phyloP scores from a whole-genome alignment of 2,888 invertebrate species.

The Eilema griseolum region DNA sequence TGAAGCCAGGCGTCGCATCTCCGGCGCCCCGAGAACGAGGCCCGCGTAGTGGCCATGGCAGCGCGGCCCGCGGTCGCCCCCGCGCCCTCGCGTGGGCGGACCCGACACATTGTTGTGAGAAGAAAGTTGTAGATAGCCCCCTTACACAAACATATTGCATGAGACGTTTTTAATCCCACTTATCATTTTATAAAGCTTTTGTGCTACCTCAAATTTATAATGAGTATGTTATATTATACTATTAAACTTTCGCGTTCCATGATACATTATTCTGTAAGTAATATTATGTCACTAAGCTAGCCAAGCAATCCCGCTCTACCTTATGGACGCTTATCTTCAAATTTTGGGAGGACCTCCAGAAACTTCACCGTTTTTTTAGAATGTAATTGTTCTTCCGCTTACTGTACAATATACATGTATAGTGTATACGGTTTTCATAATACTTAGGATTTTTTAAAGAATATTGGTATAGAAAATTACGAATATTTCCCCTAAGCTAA shows the following conservation, averaged over 20 bases:
- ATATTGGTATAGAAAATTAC: too few species aligned
- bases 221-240: too few species aligned
- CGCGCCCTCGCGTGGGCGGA: slow-evolving; percentile 30
- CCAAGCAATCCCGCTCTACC: not conserved
- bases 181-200: not conserved
- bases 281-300: not conserved
- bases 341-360: not conserved
- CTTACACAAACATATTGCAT: slow-evolving; percentile 8
- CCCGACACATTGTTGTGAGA: slow-evolving; percentile 21
- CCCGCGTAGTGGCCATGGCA: not conserved
- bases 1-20: not conserved
- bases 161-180: not conserved
- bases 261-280: too few species aligned
- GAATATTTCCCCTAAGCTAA: too few species aligned
- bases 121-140: slow-evolving; percentile 19
- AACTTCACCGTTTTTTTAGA: not conserved
- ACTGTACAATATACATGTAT: too few species aligned
- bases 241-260: too few species aligned
- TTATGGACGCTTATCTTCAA: not conserved
- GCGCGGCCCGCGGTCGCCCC: not conserved
- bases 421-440: too few species aligned
- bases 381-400: too few species aligned
- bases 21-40: not conserved
- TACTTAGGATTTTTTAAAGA: too few species aligned
- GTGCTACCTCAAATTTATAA: not conserved